phyloP scores from a whole-genome alignment of 2,797 vertebrate genomes.

The Intellagama lesueurii region DNA sequence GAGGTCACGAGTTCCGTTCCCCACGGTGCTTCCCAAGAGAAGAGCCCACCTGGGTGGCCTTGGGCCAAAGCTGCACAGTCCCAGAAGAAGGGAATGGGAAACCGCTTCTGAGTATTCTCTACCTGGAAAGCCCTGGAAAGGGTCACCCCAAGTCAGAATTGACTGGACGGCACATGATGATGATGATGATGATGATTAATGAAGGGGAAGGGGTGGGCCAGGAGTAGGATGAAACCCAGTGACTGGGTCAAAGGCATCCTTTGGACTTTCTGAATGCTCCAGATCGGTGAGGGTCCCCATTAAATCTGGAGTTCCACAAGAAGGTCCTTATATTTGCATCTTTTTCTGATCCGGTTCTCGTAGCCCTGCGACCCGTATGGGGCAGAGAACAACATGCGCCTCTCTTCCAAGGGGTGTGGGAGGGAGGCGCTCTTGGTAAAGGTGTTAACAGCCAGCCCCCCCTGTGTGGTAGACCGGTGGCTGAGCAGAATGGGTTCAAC shows the following conservation, averaged over 20 bases:
- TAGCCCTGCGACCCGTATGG: neutral
- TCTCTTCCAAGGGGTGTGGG: neutral
- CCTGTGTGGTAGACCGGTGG: neutral
- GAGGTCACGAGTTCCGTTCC: no score
- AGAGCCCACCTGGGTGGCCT: no score
- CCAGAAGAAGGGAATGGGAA: no score
- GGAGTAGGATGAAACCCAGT: neutral
- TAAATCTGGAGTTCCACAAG: neutral
- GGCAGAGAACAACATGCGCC: constrained; percentile 2
- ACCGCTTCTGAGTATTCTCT: no score
- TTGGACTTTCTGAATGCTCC: constrained; percentile 7
- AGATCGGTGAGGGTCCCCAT: neutral
- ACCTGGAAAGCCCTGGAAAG: no score
- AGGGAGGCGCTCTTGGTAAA: neutral
- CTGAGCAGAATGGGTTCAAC: neutral
- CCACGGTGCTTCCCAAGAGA: no score
- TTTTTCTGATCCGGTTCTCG: neutral
- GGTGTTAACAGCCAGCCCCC: neutral
- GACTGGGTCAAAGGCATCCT: neutral
- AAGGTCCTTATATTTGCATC: fast-evolving
- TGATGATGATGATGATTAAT: no score
- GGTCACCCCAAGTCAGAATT: no score
- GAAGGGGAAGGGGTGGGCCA: neutral
- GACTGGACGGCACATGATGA: no score
- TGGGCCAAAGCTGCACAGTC: no score